A percentile compares a stretch with the other conserved stretches of the same genome.
These are phyloP conservation scores for Drosophila dives DNA, from an alignment of 2,888 invertebrate genomes.

Conservation along the genomic window DNA sequence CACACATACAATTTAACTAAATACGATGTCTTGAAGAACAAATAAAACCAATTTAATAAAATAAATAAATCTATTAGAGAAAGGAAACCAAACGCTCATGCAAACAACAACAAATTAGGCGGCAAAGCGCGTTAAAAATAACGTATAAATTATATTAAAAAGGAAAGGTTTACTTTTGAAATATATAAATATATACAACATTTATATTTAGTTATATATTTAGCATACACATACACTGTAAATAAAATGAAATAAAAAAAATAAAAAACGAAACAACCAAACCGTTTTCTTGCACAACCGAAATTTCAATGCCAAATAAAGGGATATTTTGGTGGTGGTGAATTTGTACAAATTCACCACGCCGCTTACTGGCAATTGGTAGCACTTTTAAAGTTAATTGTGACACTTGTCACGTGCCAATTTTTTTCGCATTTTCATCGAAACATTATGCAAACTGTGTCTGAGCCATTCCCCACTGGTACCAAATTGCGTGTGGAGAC, in stretches of 20 bases:
- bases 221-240: constrained; percentile 80
- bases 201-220: constrained; percentile 82
- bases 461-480: constrained; percentile 41
- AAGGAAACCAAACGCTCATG: constrained; percentile 52
- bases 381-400: constrained; percentile 17
- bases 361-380: constrained; percentile 8
- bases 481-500: constrained; percentile 39
- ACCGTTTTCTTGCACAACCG: background rate
- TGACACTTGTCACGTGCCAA: constrained; percentile 7
- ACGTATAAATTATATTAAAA: constrained; percentile 52
- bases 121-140: constrained; percentile 38
- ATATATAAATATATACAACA: constrained; percentile 70
- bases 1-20: constrained; percentile 43
- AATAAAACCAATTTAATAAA: constrained; percentile 16
- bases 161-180: constrained; percentile 77
- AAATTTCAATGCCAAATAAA: background rate
- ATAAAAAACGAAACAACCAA: constrained; percentile 9
- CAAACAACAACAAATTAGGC: constrained; percentile 51
- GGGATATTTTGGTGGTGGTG: background rate
- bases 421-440: background rate
- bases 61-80: constrained; percentile 26
- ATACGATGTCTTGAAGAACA: constrained; percentile 57
- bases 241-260: constrained; percentile 80
- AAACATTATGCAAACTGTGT: constrained; percentile 5
- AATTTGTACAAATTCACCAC: background rate